Evolutionary conservation across 2,888 invertebrate genomes (phyloP), one percentile per base, ranked within the genome.

Genomic region (Caenorhabditis plicata): DNA sequence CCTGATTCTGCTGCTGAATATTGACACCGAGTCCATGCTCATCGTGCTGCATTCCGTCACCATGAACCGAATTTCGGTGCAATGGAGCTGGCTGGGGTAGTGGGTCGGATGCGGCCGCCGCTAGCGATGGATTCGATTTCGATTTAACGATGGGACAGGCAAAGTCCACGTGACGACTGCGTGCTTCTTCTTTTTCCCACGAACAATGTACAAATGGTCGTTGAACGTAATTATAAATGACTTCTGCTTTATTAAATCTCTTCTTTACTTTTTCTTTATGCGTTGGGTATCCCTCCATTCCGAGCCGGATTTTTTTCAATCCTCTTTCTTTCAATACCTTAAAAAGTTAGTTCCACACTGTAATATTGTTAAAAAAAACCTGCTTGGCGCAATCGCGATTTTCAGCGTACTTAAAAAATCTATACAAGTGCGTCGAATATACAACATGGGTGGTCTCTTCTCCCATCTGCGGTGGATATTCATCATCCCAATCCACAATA

Each of bases 151-250:
- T 80, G 8, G 81, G 81, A 52, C 80, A 81, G 23, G 81, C 81
- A 47, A 81, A 99, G 83, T 99, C 98, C 0, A 99, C 98, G 81
- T 99, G 98, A 1, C 98, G 88, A 80, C 92, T 93, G 81, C 95
- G 94, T 0, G 95, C 96, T 80, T 99, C 98, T 80, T 99, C 98
- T 79, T 99, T 99, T 82, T 99, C 98, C 98, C 98, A 99, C 0
- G 93, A 93, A 90, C 93, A 92, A 81, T 95, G 93, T 47, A 99
- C 91, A 83, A 99, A 99, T 0, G 98, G 98, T 1, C 98, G 86
- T 82, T 99, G 98, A 0, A 99, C 96, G 82, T 99, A 99, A 84
- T 96, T 98, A 85, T 99, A 99, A 68, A 99, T 95, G 2, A 96
- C 92, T 82, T 98, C 96, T 0, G 94, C 90, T 3, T 94, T 86